Percentiles rank a stretch among this genome's conserved stretches.
phyloP scores from a whole-genome alignment of 1,140 invertebrate genomes.

The Argopecten irradians region DNA sequence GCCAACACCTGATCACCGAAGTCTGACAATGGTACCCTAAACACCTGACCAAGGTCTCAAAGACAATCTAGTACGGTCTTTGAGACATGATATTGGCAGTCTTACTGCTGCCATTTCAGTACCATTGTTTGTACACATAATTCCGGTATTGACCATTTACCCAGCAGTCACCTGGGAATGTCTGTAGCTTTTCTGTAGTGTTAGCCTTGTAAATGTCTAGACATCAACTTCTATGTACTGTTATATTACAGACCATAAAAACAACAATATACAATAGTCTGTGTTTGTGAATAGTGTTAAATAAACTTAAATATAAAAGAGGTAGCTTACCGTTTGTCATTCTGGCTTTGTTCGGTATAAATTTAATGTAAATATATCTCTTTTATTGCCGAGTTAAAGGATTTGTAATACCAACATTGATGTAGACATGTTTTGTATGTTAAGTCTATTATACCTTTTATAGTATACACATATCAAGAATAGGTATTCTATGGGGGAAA shows the following conservation, averaged over 20 bases:
- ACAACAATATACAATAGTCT: not conserved
- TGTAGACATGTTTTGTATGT: not conserved
- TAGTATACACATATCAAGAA: too few species aligned
- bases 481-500: too few species aligned
- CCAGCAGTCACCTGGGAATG: not conserved
- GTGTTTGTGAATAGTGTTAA: not conserved
- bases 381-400: not conserved
- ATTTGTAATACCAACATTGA: not conserved
- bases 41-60: not conserved
- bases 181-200: not conserved
- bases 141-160: not conserved
- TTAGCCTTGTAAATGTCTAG: not conserved
- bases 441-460: too few species aligned
- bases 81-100: not conserved
- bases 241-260: not conserved
- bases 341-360: not conserved
- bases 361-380: not conserved
- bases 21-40: too few species aligned
- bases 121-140: not conserved
- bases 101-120: not conserved
- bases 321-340: not conserved
- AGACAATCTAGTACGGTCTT: too few species aligned
- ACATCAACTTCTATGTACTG: not conserved
- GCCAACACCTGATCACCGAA: not conserved
- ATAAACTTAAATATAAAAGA: not conserved